phyloP scores from a whole-genome alignment of 1,140 invertebrate species.

The Rhizoglyphus robini region DNA sequence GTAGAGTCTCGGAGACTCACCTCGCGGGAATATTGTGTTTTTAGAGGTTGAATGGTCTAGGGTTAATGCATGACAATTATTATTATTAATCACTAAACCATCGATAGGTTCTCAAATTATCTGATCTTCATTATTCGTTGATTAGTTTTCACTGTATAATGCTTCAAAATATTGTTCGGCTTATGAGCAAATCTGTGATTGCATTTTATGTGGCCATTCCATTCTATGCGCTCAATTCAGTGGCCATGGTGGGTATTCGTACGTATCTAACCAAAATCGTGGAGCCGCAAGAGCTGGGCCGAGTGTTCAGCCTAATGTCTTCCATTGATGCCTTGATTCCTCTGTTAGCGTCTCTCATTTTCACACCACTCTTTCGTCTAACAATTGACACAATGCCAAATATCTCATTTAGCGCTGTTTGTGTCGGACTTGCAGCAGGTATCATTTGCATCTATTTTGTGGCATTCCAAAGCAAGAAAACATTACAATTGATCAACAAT shows the following conservation, averaged over 20 bases:
- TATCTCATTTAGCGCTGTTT: not conserved
- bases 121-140: slow-evolving; percentile 3
- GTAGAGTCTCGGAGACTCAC: too few species aligned
- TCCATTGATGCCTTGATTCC: not conserved
- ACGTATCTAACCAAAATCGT: slow-evolving; percentile 8
- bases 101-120: slow-evolving; percentile 10
- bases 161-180: not conserved
- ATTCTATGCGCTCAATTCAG: not conserved
- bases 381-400: slow-evolving; percentile 13
- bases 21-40: too few species aligned
- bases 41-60: too few species aligned
- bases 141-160: not conserved
- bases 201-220: slow-evolving; percentile 3
- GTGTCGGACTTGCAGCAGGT: not conserved
- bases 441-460: not conserved
- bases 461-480: not conserved
- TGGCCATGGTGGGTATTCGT: slow-evolving; percentile 12
- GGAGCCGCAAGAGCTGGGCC: slow-evolving; percentile 4
- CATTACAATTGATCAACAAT: not conserved
- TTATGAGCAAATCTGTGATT: not conserved
- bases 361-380: not conserved
- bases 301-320: slow-evolving; percentile 10
- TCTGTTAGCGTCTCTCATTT: not conserved
- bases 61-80: not conserved
- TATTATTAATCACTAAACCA: not conserved